Conservation (phyloP, 2,888 invertebrate species). For the Gymnocheta viridis region DNA sequence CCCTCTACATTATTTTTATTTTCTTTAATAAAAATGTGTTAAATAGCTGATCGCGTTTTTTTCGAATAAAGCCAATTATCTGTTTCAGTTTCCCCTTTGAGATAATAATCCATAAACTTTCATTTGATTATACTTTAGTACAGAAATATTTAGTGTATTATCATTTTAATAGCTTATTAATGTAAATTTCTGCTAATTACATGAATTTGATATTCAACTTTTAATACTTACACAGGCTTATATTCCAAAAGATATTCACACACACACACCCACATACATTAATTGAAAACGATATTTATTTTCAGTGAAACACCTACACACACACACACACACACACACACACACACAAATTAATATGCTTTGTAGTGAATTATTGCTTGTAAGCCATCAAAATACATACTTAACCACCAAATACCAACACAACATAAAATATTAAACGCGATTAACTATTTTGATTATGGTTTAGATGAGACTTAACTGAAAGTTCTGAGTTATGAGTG, state of each 20-base stretch:
- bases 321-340: background rate
- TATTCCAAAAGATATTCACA: no score
- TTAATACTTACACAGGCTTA: background rate
- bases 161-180: slow-evolving; percentile 54
- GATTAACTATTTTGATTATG: slow-evolving; percentile 60
- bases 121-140: background rate
- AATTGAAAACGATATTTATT: no score
- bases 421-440: slow-evolving; percentile 48
- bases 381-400: slow-evolving; percentile 39
- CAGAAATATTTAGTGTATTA: slow-evolving; percentile 3
- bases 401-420: slow-evolving; percentile 14
- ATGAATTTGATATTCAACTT: slow-evolving; percentile 42
- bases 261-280: background rate
- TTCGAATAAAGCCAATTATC: no score
- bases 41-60: no score
- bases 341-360: background rate
- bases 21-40: no score
- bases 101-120: background rate
- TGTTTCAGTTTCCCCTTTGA: no score
- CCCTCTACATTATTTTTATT: no score
- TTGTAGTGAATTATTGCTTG: slow-evolving; percentile 29
- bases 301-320: background rate
- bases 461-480: slow-evolving; percentile 45
- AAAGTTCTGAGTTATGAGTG: background rate
- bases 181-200: slow-evolving; percentile 52